Evolutionary conservation across 2,888 invertebrate species (phyloP).

Genomic region (Callyntrura guangdongensis): DNA sequence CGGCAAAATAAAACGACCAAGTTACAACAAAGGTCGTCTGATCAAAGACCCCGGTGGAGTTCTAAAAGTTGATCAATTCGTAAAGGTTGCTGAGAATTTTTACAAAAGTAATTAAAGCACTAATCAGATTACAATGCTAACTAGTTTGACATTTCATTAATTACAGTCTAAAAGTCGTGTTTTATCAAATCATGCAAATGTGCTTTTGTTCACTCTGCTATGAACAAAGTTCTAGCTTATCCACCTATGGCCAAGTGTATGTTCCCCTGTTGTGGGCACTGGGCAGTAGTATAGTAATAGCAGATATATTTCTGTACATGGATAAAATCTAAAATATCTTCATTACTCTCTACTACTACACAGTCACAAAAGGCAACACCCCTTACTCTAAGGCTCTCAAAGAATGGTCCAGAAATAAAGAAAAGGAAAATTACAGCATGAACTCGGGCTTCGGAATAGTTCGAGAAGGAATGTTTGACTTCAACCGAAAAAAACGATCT

Average conservation of each 20-base stretch:
- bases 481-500: neutral
- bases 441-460: constrained; percentile 71
- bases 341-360: neutral
- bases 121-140: neutral
- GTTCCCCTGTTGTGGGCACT: too few species aligned
- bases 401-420: constrained; percentile 69
- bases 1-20: constrained; percentile 68
- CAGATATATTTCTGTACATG: too few species aligned
- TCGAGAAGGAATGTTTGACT: constrained; percentile 66
- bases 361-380: constrained; percentile 64
- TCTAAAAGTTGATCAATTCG: constrained; percentile 77
- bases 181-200: too few species aligned
- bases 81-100: constrained; percentile 79
- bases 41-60: constrained; percentile 81
- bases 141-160: too few species aligned
- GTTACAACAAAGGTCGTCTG: constrained; percentile 77
- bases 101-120: constrained; percentile 71
- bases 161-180: too few species aligned
- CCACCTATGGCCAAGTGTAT: too few species aligned
- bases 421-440: constrained; percentile 60
- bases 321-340: neutral
- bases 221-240: too few species aligned
- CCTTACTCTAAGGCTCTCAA: constrained; percentile 77
- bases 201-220: too few species aligned
- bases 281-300: too few species aligned